A percentile compares a stretch with the other conserved stretches of the same genome.
These are phyloP conservation scores for Orycteropus afer DNA, from an alignment of 2,113 vertebrate genomes.

Conservation along the genomic window DNA sequence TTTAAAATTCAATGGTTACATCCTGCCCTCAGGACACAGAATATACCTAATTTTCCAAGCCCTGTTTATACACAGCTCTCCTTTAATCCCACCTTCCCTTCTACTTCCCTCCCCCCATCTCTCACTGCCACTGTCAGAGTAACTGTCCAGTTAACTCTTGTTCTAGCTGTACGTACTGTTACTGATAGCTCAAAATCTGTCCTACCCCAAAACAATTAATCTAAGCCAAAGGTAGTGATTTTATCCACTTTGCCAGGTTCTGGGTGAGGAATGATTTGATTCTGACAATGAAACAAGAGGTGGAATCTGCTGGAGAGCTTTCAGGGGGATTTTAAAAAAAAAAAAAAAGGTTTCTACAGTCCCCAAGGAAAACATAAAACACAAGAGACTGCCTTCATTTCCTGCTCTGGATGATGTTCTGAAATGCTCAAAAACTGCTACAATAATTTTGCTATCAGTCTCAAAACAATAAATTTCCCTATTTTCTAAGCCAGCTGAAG, in stretches of 20 bases:
- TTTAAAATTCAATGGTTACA: background rate
- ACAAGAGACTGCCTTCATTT: background rate
- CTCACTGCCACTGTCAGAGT: background rate
- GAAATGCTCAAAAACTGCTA: background rate
- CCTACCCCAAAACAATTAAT: background rate
- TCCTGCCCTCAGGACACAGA: background rate
- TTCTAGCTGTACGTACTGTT: background rate
- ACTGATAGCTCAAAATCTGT: background rate
- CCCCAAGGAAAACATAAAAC: background rate
- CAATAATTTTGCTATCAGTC: background rate
- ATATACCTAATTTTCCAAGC: too few relatives aligned
- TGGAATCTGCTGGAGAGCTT: background rate
- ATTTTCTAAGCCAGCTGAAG: background rate
- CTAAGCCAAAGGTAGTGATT: background rate
- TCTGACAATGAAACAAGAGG: background rate
- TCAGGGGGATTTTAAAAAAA: background rate
- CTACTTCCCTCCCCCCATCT: background rate
- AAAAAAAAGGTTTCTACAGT: background rate
- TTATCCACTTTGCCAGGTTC: background rate
- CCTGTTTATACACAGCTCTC: background rate
- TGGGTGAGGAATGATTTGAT: background rate
- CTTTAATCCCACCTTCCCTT: background rate
- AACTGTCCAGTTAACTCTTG: background rate
- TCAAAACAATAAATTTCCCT: background rate
- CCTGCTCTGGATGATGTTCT: background rate